Conservation (phyloP, 2,888 invertebrate species). For the Hydrotaea cyrtoneurina region DNA sequence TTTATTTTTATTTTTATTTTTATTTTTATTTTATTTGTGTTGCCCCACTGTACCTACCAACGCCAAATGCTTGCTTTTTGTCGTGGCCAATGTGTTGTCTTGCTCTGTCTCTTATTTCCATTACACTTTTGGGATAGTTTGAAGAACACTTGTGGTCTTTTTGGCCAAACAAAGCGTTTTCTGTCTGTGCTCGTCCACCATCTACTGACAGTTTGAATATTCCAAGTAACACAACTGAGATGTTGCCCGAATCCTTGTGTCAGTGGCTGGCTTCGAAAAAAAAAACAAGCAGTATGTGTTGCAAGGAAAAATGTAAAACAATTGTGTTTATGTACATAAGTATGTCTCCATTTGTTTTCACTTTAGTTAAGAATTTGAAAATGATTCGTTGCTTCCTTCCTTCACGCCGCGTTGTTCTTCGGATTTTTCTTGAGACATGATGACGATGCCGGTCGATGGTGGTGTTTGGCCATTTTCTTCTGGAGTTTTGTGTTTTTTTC, state of each 20-base stretch:
- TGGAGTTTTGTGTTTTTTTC: no score
- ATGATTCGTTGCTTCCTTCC: slow-evolving; percentile 17
- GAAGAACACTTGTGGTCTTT: slow-evolving; percentile 76
- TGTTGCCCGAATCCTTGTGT: slow-evolving; percentile 16
- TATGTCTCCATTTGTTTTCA: slow-evolving; percentile 60
- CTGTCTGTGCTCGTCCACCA: not conserved
- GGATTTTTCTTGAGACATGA: slow-evolving; percentile 9
- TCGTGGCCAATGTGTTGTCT: slow-evolving; percentile 25
- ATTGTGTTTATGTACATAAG: slow-evolving; percentile 41
- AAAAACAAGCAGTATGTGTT: not conserved
- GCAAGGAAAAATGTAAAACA: slow-evolving; percentile 42
- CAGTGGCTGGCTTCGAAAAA: slow-evolving; percentile 1
- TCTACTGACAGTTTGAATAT: slow-evolving; percentile 28
- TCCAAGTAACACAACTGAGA: slow-evolving; percentile 3
- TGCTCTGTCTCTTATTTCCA: slow-evolving; percentile 69
- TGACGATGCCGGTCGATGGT: slow-evolving; percentile 20
- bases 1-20: no score
- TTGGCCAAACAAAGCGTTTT: slow-evolving; percentile 53
- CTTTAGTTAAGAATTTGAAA: slow-evolving; percentile 47
- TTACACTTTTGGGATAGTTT: slow-evolving; percentile 73
- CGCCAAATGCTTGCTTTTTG: not conserved
- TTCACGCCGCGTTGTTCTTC: not conserved
- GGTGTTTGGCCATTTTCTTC: slow-evolving; percentile 38
- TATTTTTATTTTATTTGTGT: no score
- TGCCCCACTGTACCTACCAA: not conserved